Conservation (phyloP, 1,140 invertebrate species). For the Andrena cerasifolii region DNA sequence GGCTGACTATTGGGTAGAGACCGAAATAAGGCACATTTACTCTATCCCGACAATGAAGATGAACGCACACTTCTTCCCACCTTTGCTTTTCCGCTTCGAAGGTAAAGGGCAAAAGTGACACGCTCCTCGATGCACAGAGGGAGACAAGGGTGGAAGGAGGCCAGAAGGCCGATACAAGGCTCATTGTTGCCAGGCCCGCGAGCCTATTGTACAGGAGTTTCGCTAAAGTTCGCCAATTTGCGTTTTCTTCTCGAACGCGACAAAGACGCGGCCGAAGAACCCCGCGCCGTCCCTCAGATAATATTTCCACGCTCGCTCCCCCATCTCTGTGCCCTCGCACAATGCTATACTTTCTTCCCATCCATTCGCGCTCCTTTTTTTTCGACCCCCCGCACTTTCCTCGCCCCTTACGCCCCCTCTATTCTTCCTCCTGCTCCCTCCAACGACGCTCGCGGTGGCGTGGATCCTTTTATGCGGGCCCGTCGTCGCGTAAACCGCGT, state of each 20-base stretch:
- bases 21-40: too few relatives aligned
- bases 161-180: slow-evolving; percentile 40
- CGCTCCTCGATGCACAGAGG: slow-evolving; percentile 13
- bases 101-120: slow-evolving; percentile 52
- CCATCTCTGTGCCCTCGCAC: too few relatives aligned
- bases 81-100: slow-evolving; percentile 15
- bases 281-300: neutral
- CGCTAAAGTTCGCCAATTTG: slow-evolving; percentile 65
- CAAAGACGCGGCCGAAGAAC: slow-evolving; percentile 29
- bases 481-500: slow-evolving; percentile 13
- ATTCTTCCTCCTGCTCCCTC: slow-evolving; percentile 12
- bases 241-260: slow-evolving; percentile 42
- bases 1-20: too few relatives aligned
- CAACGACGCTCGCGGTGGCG: neutral
- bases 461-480: slow-evolving; percentile 28
- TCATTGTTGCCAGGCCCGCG: slow-evolving; percentile 51
- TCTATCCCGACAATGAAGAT: slow-evolving; percentile 41
- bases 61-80: slow-evolving; percentile 38
- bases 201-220: slow-evolving; percentile 54
- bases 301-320: slow-evolving; percentile 6
- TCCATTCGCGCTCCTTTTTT: neutral
- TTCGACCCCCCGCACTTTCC: neutral
- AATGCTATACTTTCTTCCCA: slow-evolving; percentile 21
- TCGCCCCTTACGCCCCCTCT: neutral
- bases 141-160: neutral